These are phyloP conservation scores for Cichladusa arquata DNA, from an alignment of 2,113 vertebrate species.

Conservation along the genomic window DNA sequence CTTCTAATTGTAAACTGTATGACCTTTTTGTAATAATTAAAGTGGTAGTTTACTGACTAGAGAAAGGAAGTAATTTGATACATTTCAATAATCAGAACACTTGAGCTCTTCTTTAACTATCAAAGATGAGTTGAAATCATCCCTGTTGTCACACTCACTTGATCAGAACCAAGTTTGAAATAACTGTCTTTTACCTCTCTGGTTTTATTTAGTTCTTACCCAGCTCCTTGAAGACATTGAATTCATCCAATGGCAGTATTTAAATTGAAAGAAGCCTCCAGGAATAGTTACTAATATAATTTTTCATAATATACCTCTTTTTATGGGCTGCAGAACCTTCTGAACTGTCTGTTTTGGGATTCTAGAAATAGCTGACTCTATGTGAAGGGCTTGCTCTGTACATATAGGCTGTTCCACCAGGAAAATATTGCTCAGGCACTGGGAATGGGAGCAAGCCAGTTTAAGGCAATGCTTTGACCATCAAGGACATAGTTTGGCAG, in stretches of 20 bases:
- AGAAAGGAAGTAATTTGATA: neutral
- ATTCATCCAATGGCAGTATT: neutral
- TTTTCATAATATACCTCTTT: neutral
- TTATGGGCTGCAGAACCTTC: neutral
- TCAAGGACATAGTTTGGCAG: neutral
- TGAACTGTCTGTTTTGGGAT: neutral
- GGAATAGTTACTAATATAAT: neutral
- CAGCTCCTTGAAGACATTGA: neutral
- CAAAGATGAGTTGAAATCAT: neutral
- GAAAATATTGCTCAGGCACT: neutral
- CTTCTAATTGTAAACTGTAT: neutral
- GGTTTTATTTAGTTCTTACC: neutral
- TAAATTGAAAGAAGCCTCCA: neutral
- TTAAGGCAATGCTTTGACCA: accelerated
- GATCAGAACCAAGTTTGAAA: neutral
- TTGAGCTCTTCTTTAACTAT: neutral
- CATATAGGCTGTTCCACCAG: neutral
- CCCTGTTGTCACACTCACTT: neutral
- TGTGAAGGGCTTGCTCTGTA: neutral
- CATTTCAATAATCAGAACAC: neutral
- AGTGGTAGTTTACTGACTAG: neutral
- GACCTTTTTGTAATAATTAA: neutral
- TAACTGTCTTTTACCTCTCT: neutral
- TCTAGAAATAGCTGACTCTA: accelerated
- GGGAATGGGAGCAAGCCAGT: neutral